Evolutionary conservation across 2,797 vertebrate genomes (phyloP).

Genomic region (Perodicticus potto): DNA sequence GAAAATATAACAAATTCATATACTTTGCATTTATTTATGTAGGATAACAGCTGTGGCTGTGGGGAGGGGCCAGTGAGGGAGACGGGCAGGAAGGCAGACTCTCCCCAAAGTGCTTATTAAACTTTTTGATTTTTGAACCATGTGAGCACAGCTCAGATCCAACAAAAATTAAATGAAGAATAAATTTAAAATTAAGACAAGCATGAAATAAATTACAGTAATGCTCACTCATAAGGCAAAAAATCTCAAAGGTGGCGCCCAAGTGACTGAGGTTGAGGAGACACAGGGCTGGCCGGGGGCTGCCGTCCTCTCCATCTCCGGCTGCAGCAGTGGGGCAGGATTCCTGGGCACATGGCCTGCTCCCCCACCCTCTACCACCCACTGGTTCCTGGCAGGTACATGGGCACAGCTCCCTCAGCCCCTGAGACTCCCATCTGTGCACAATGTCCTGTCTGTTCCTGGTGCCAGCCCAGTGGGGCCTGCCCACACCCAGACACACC

Average conservation of each 20-base stretch:
- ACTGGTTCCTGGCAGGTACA: conserved; percentile 34
- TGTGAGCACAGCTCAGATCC: conserved; percentile 51
- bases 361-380: neutral
- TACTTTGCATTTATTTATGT: neutral
- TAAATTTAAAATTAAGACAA: conserved; percentile 81
- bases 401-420: neutral
- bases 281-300: neutral
- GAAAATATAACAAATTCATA: neutral
- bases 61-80: neutral
- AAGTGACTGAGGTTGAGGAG: neutral
- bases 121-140: conserved; percentile 79
- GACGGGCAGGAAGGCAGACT: neutral
- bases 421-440: neutral
- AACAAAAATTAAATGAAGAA: conserved; percentile 68
- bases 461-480: neutral
- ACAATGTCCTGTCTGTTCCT: conserved; percentile 27
- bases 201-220: conserved; percentile 67
- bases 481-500: neutral
- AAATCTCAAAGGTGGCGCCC: conserved; percentile 61
- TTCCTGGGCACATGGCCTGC: neutral
- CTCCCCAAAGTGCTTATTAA: conserved; percentile 2
- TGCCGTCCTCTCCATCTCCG: neutral
- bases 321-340: neutral
- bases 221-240: conserved; percentile 41
- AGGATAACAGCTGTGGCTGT: neutral